These are phyloP conservation scores for Dendrocincla tyrannina DNA, from an alignment of 2,797 vertebrate genomes.

Conservation along the genomic window DNA sequence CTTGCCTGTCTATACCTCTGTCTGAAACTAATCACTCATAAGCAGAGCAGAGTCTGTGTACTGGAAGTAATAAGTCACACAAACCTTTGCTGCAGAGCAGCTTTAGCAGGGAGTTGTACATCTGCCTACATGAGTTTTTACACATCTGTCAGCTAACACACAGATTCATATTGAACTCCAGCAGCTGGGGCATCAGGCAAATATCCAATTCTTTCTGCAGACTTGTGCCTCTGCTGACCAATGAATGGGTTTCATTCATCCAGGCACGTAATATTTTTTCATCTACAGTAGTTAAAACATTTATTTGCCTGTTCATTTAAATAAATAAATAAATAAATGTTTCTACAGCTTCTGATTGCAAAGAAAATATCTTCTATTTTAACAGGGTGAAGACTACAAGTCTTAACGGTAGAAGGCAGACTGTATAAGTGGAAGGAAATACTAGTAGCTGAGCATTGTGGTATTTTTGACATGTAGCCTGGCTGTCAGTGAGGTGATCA, in stretches of 20 bases:
- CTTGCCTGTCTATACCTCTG: not conserved
- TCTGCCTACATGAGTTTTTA: not conserved
- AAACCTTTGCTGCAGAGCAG: not conserved
- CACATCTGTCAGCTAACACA: not conserved
- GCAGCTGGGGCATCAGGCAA: not conserved
- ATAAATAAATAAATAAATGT: not conserved
- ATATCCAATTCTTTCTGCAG: not conserved
- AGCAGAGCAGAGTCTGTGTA: not conserved
- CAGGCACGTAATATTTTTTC: not conserved
- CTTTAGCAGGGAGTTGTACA: not conserved
- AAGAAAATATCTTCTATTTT: not conserved
- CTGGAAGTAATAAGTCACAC: not conserved
- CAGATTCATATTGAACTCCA: not conserved
- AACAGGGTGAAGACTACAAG: not conserved
- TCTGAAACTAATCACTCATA: constrained; percentile 17
- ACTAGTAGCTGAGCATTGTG: not conserved
- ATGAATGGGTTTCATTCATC: not conserved
- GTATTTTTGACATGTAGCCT: not conserved
- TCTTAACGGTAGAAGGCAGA: not conserved
- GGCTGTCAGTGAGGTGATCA: not conserved
- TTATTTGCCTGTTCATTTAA: not conserved
- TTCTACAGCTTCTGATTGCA: not conserved
- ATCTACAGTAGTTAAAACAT: not conserved
- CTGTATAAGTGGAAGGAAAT: not conserved
- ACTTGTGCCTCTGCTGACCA: not conserved